Evolutionary conservation across 1,140 invertebrate species (phyloP).

Genomic region (Drosophila watanabei): DNA sequence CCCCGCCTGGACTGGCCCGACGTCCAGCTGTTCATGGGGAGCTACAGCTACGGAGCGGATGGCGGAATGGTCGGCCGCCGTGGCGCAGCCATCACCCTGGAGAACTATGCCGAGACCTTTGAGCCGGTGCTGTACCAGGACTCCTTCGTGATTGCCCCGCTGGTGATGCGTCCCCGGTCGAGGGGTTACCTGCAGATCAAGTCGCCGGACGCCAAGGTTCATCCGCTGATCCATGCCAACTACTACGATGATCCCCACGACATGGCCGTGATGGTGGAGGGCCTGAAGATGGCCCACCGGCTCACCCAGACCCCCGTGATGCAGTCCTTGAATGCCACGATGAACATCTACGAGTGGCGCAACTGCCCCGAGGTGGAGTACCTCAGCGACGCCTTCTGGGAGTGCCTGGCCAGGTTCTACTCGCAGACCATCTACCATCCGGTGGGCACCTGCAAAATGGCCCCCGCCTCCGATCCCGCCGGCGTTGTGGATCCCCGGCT

Average conservation of each 20-base stretch:
- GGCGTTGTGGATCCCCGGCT: constrained; percentile 88
- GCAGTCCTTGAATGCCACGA: constrained; percentile 88
- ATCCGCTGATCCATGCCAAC: constrained; percentile 93
- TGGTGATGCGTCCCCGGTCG: constrained; percentile 90
- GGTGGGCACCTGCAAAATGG: constrained; percentile 89
- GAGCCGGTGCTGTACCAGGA: constrained; percentile 90
- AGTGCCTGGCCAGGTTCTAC: constrained; percentile 89
- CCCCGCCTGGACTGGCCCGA: constrained; percentile 90
- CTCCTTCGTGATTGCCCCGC: constrained; percentile 89
- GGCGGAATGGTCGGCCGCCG: constrained; percentile 90
- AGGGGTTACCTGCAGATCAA: constrained; percentile 89
- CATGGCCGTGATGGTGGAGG: constrained; percentile 90
- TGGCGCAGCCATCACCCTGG: constrained; percentile 89
- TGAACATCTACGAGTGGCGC: constrained; percentile 88
- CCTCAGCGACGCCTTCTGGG: constrained; percentile 88
- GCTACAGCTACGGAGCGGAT: constrained; percentile 91
- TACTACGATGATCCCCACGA: constrained; percentile 91
- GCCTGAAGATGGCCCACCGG: constrained; percentile 89
- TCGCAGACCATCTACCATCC: constrained; percentile 91
- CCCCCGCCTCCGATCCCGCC: constrained; percentile 86
- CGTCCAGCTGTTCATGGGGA: constrained; percentile 91
- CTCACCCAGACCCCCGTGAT: constrained; percentile 89
- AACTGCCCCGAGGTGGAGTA: constrained; percentile 87
- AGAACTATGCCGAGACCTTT: constrained; percentile 89
- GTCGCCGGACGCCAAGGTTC: constrained; percentile 89